These are phyloP conservation scores for Leucoraja erinaceus DNA, from an alignment of 2,113 vertebrate species.

Conservation along the genomic window DNA sequence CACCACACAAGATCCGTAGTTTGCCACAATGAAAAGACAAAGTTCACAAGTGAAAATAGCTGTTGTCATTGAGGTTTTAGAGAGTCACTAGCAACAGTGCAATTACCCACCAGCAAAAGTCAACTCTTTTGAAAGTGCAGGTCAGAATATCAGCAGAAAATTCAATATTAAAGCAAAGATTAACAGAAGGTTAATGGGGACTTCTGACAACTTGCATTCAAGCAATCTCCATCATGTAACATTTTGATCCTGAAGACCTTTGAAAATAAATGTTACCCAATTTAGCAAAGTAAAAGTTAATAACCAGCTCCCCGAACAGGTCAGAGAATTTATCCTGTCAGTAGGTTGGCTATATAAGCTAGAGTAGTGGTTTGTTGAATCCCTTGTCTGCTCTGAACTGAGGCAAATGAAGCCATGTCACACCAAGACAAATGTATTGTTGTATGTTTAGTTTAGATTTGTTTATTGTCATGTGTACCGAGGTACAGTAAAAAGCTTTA, in stretches of 20 bases:
- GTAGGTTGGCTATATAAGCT: background rate
- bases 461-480: no score
- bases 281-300: background rate
- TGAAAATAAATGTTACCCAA: background rate
- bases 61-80: background rate
- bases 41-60: background rate
- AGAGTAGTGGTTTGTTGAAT: background rate
- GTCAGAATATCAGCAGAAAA: background rate
- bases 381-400: background rate
- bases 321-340: conserved; percentile 3
- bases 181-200: background rate
- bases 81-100: background rate
- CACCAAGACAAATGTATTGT: no score
- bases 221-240: background rate
- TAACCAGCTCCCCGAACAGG: background rate
- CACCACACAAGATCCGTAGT: background rate
- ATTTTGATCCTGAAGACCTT: background rate
- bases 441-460: no score
- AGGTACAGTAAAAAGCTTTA: no score
- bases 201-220: background rate
- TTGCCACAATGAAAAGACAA: background rate
- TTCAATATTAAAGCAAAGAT: background rate
- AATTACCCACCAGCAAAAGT: background rate
- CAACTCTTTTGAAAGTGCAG: background rate
- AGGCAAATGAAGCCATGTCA: background rate